Percentiles rank a stretch among this genome's conserved stretches.
Evolutionary conservation across 2,113 vertebrate genomes (phyloP).

Genomic region (Monarcha castaneiventris): DNA sequence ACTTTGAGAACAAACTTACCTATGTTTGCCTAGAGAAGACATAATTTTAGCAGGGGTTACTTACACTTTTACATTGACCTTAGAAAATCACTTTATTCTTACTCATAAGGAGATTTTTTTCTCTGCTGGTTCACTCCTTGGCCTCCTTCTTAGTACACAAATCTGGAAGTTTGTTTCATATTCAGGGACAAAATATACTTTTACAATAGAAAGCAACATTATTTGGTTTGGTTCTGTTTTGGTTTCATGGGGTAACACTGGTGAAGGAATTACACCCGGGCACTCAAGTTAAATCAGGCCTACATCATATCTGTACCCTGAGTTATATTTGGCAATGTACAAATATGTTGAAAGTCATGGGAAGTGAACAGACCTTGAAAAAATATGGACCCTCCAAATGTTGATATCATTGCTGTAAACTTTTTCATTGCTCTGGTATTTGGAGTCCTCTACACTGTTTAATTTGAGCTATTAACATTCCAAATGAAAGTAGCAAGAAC

Average conservation of each 20-base stretch:
- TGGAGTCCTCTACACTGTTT: slow-evolving; percentile 54
- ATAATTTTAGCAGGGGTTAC: background rate
- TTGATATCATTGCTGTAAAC: slow-evolving; percentile 49
- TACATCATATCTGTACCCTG: background rate
- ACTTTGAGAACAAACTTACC: background rate
- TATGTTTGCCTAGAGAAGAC: background rate
- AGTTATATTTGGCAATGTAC: slow-evolving; percentile 11
- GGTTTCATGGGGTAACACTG: background rate
- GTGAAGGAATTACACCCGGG: background rate
- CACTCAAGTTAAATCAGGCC: background rate
- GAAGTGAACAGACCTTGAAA: slow-evolving; percentile 41
- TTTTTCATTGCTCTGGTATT: slow-evolving; percentile 55
- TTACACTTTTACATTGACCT: background rate
- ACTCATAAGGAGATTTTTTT: background rate
- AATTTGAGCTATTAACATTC: slow-evolving; percentile 61
- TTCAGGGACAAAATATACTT: background rate
- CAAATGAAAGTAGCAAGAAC: slow-evolving; percentile 50
- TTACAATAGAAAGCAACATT: background rate
- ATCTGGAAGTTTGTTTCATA: background rate
- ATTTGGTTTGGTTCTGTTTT: background rate
- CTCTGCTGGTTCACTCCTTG: background rate
- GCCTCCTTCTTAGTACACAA: background rate
- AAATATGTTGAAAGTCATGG: slow-evolving; percentile 33
- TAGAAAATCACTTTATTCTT: background rate
- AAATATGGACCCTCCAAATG: slow-evolving; percentile 45